Evolutionary conservation across 2,797 vertebrate genomes (phyloP).

Genomic region (Meda fulgida): DNA sequence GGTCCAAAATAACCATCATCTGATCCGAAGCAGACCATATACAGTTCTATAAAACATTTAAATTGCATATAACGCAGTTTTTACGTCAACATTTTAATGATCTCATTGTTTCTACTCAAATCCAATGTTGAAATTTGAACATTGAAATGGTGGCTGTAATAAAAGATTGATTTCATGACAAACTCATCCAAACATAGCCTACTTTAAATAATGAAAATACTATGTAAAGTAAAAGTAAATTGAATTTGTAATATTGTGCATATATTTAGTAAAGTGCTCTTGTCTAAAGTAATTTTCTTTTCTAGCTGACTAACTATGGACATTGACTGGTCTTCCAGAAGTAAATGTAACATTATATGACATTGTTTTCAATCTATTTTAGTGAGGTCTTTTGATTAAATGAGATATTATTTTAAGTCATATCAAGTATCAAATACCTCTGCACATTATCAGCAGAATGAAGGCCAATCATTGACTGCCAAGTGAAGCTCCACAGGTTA

Average conservation of each 20-base stretch:
- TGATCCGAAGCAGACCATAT: not conserved
- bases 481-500: conserved; percentile 20
- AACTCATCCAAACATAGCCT: not conserved
- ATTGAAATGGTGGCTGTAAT: not conserved
- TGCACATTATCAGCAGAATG: not conserved
- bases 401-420: not conserved
- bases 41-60: not conserved
- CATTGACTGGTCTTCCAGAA: too few species aligned
- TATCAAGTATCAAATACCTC: too few species aligned
- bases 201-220: not conserved
- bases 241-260: not conserved
- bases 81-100: not conserved
- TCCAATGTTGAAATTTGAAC: not conserved
- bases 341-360: not conserved
- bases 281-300: not conserved
- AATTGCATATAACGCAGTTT: not conserved
- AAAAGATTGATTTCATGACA: not conserved
- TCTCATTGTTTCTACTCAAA: not conserved
- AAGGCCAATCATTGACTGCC: conserved; percentile 8
- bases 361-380: not conserved
- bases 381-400: not conserved
- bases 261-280: not conserved
- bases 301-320: not conserved
- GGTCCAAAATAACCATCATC: not conserved
- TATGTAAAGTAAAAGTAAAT: not conserved